Base-by-base conservation (phyloP, 2,113 vertebrate genomes). In the Trichomycterus rosablanca region DNA sequence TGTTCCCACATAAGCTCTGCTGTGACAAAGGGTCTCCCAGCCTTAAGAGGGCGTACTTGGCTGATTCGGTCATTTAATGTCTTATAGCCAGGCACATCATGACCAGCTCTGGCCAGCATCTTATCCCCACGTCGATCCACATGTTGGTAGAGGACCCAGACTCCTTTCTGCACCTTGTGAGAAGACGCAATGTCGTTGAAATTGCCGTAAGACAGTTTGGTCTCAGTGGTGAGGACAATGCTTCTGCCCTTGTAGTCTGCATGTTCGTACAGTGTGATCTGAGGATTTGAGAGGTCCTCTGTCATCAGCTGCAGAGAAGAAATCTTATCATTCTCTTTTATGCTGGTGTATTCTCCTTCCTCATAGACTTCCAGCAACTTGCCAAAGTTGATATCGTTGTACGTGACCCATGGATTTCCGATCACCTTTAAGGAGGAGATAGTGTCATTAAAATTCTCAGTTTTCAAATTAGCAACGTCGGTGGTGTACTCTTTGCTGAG, bases 251-350 rank as follows among this genome's bases (percentile, higher is more conserved):
- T 0, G 20, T 54, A 63, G 9, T 53, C 23, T 4, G 8, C 1
- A 8, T 53, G 5, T 15, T 63, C 60, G 14, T 63, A 63, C 12
- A 63, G 60, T 24, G 60, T 63, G 9, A 63, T 63, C 60, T 63
- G 60, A 24, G 60, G 60, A 53, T 63, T 16, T 8, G 30, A n/a
- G 23, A 63, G 50, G 26, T 54, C 40, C 3, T 53, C 60, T 16
- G 5, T 54, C n/a, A 63, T 22, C 32, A 57, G 3, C 43, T 49
- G 7, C 2, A 66, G 43, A 20, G 63, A 66, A 7, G 63, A 66
- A 65, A 65, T 6, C 2, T 2, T 1, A 0, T 65, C 43, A 20
- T 65, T 55, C n/a, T 5, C 8, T 9, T 46, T 10, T 26, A 63
- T 5, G 2, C 0, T 53, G 11, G 23, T 1, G 16, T 63, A 52